Conservation (phyloP, 2,113 vertebrate species). For the Lycocorax pyrrhopterus region DNA sequence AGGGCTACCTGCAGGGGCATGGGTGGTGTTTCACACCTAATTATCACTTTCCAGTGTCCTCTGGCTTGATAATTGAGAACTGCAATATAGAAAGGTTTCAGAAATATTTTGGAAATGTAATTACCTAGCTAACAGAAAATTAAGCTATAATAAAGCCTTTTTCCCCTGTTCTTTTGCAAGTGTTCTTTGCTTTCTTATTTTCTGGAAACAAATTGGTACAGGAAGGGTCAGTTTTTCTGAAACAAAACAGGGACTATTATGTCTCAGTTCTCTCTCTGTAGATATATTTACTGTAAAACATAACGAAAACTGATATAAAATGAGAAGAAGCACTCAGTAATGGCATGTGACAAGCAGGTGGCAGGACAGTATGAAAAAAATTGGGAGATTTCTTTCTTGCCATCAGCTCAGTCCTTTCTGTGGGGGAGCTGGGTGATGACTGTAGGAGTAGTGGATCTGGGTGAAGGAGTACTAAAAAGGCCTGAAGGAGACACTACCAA, state of each 20-base stretch:
- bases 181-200: not conserved
- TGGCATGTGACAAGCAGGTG: not conserved
- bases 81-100: not conserved
- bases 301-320: not conserved
- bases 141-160: not conserved
- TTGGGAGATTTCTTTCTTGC: not conserved
- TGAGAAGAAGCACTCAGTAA: not conserved
- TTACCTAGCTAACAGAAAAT: not conserved
- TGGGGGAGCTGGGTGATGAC: not conserved
- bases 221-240: not conserved
- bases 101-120: not conserved
- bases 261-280: not conserved
- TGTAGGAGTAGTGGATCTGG: not conserved
- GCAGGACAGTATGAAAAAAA: not conserved
- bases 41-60: conserved; percentile 39
- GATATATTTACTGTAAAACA: not conserved
- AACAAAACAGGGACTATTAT: not conserved
- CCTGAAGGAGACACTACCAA: not conserved
- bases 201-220: not conserved
- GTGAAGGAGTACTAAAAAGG: not conserved
- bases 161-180: not conserved
- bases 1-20: not conserved
- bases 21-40: conserved; percentile 19
- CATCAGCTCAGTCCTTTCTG: not conserved
- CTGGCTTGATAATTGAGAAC: conserved; percentile 1